Evolutionary conservation across 2,113 vertebrate genomes (phyloP).

Genomic region (Scortum barcoo): DNA sequence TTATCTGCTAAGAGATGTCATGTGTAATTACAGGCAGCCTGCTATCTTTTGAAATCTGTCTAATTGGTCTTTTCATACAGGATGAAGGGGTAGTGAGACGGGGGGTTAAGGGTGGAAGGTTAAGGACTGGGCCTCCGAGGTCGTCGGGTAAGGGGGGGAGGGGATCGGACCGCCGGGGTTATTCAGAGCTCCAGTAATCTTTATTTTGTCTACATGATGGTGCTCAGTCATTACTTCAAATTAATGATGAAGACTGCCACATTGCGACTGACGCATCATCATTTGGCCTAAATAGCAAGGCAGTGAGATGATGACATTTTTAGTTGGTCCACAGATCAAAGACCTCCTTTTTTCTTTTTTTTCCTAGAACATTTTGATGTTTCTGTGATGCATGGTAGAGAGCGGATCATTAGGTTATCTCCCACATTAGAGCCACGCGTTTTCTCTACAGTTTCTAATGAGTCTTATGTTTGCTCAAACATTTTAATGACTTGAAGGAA

Average conservation of each 20-base stretch:
- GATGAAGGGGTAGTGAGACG: conserved; percentile 70
- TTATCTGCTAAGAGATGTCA: conserved; percentile 79
- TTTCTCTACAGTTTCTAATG: conserved; percentile 69
- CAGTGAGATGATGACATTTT: conserved; percentile 68
- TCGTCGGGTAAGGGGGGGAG: conserved; percentile 52
- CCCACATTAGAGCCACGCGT: conserved; percentile 54
- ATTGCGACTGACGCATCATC: conserved; percentile 62
- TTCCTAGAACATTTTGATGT: conserved; percentile 42
- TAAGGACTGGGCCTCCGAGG: conserved; percentile 72
- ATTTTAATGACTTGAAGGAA: conserved; percentile 80
- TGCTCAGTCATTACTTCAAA: conserved; percentile 65
- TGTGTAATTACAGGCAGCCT: conserved; percentile 80
- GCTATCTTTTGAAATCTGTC: conserved; percentile 85
- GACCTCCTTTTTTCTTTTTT: conserved; percentile 55
- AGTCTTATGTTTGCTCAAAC: conserved; percentile 73
- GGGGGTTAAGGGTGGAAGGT: conserved; percentile 71
- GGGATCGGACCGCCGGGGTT: conserved; percentile 51
- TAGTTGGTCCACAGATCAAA: conserved; percentile 71
- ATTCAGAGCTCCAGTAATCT: conserved; percentile 55
- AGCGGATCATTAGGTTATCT: conserved; percentile 75
- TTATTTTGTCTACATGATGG: conserved; percentile 62
- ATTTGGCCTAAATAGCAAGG: conserved; percentile 53
- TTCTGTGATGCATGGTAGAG: conserved; percentile 45
- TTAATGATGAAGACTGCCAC: conserved; percentile 61
- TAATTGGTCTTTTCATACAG: conserved; percentile 84